Percentiles rank a stretch among this genome's conserved stretches.
phyloP scores from a whole-genome alignment of 2,113 vertebrate species.

The Hepsetus odoe region DNA sequence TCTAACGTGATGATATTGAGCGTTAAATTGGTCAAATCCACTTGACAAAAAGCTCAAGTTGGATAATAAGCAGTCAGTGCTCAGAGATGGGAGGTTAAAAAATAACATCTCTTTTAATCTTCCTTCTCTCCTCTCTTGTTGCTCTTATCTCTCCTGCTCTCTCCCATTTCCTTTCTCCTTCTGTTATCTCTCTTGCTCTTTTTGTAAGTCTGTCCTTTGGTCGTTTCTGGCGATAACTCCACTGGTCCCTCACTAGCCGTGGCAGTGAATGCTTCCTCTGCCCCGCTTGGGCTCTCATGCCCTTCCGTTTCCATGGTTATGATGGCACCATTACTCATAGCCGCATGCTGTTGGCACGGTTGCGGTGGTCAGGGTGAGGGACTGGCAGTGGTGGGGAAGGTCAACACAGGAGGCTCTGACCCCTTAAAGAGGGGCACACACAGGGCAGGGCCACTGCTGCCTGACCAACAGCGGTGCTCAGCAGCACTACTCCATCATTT shows the following conservation, averaged over 20 bases:
- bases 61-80: neutral
- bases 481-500: conserved; percentile 21
- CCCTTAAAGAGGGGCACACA: conserved; percentile 36
- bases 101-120: neutral
- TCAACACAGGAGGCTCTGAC: conserved; percentile 25
- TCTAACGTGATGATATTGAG: neutral
- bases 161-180: neutral
- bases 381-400: conserved; percentile 17
- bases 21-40: neutral
- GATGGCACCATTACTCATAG: conserved; percentile 40
- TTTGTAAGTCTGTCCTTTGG: neutral
- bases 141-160: neutral
- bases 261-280: neutral
- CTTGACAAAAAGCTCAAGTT: conserved; percentile 15
- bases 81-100: neutral
- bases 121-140: neutral
- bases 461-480: conserved; percentile 25
- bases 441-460: neutral
- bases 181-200: neutral
- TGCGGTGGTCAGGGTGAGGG: conserved; percentile 19
- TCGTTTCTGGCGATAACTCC: neutral
- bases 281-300: conserved; percentile 4
- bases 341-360: conserved; percentile 21
- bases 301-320: conserved; percentile 26
- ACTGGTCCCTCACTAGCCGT: neutral